phyloP scores from a whole-genome alignment of 2,888 invertebrate genomes.

The Callimorpha dominula region DNA sequence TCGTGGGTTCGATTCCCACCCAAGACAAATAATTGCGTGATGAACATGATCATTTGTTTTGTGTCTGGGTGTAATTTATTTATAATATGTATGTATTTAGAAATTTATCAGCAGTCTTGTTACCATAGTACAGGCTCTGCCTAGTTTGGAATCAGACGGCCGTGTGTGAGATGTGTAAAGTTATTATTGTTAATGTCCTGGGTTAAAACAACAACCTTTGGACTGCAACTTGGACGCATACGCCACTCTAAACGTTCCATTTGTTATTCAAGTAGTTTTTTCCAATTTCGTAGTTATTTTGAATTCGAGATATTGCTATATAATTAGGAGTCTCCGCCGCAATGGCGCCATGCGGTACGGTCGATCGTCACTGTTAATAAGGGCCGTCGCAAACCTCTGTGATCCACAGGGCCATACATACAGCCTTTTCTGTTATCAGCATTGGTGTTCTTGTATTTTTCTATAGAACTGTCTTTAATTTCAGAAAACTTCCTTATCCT shows the following conservation, averaged over 20 bases:
- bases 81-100: no score
- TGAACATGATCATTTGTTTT: no score
- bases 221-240: neutral
- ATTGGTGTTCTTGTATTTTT: neutral
- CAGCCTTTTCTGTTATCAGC: neutral
- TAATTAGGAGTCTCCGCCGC: conserved; percentile 1
- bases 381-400: neutral
- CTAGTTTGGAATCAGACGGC: no score
- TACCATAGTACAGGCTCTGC: no score
- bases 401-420: neutral
- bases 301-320: neutral
- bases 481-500: no score
- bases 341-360: conserved; percentile 3
- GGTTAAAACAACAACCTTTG: neutral
- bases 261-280: neutral
- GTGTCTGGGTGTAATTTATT: no score
- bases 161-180: no score
- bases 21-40: no score
- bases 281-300: neutral
- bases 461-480: no score
- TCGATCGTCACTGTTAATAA: conserved; percentile 4
- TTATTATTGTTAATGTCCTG: neutral
- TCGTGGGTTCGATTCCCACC: no score
- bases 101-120: no score
- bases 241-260: neutral